These are phyloP conservation scores for Epinotia ramella DNA, from an alignment of 2,888 invertebrate species.

Conservation along the genomic window DNA sequence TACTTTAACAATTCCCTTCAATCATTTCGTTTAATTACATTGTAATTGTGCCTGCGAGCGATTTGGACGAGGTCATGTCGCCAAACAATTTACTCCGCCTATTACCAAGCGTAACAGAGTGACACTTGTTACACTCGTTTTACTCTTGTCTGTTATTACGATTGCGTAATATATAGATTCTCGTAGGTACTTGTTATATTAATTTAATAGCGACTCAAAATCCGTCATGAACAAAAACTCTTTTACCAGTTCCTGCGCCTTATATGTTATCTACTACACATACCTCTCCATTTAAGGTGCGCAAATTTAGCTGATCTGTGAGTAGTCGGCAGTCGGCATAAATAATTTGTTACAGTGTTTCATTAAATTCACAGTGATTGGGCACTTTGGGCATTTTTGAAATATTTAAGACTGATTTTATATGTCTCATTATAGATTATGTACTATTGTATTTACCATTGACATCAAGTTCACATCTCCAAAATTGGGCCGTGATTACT, in stretches of 20 bases:
- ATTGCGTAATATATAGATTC: slow-evolving; percentile 27
- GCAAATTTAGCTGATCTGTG: background rate
- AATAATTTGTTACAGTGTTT: too few relatives aligned
- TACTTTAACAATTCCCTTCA: background rate
- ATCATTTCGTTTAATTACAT: slow-evolving; percentile 3
- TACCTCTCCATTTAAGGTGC: slow-evolving; percentile 26
- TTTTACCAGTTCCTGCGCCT: background rate
- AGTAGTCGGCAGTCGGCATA: too few relatives aligned
- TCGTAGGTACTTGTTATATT: background rate
- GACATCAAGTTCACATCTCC: background rate
- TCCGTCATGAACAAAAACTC: slow-evolving; percentile 1
- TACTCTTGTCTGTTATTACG: slow-evolving; percentile 21
- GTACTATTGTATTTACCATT: background rate
- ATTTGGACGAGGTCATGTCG: slow-evolving; percentile 28
- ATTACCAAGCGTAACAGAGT: slow-evolving; percentile 43
- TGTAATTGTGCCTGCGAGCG: slow-evolving; percentile 1
- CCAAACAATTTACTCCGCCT: slow-evolving; percentile 47
- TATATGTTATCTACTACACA: background rate
- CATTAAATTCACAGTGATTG: background rate
- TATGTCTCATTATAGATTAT: background rate
- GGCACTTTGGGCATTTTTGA: background rate
- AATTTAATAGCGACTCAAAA: background rate
- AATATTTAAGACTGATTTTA: background rate
- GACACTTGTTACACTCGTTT: slow-evolving; percentile 41
- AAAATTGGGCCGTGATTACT: background rate